A percentile compares a stretch with the other conserved stretches of the same genome.
Evolutionary conservation across 64 coral and sea anemone genomes (phyloP).

Genomic region (Hydrozoanthus tunicans): DNA sequence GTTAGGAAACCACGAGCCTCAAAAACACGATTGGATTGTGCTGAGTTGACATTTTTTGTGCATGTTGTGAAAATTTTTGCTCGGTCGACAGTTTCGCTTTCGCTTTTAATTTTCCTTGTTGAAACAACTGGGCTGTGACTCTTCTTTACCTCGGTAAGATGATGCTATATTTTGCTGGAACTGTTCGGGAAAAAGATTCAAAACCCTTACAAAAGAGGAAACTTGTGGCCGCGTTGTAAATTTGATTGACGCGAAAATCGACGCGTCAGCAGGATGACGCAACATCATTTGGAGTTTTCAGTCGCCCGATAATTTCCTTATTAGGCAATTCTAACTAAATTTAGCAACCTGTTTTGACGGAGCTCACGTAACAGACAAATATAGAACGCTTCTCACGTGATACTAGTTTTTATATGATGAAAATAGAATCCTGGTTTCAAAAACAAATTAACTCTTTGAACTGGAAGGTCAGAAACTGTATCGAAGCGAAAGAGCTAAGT

Average conservation of each 20-base stretch:
- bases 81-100: too few species aligned
- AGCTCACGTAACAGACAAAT: slow-evolving; percentile 32
- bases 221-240: too few species aligned
- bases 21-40: too few species aligned
- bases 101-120: too few species aligned
- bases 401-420: slow-evolving; percentile 20
- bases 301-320: slow-evolving; percentile 4
- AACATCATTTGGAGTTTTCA: background rate
- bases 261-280: background rate
- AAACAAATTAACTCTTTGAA: slow-evolving; percentile 35
- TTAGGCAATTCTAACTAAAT: slow-evolving; percentile 46
- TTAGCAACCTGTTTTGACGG: background rate
- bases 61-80: too few species aligned
- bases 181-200: too few species aligned
- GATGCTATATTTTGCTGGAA: too few species aligned
- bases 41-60: too few species aligned
- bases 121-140: too few species aligned
- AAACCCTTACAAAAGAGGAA: too few species aligned
- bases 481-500: background rate
- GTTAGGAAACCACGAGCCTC: too few species aligned
- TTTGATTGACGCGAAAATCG: background rate
- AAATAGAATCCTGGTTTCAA: slow-evolving; percentile 44
- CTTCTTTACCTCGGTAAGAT: too few species aligned
- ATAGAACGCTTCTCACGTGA: slow-evolving; percentile 50
- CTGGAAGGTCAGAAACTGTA: background rate